Evolutionary conservation across 2,888 invertebrate genomes (phyloP).

Genomic region (Pelosia muscerda): DNA sequence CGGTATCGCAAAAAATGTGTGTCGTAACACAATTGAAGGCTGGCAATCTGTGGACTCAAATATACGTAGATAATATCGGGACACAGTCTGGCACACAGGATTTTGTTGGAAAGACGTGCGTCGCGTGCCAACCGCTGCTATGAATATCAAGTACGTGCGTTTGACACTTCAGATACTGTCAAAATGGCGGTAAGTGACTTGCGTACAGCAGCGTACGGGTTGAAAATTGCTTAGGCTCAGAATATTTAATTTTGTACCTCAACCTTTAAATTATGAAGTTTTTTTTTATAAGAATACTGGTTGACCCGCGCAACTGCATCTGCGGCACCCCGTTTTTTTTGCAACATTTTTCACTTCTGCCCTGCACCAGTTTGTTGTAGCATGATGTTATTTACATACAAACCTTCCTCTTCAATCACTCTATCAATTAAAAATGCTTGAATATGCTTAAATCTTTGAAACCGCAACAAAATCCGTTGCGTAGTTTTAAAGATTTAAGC

Average conservation of each 20-base stretch:
- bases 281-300: no score
- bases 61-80: constrained; percentile 53
- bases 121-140: constrained; percentile 51
- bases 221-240: constrained; percentile 7
- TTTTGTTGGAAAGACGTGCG: constrained; percentile 57
- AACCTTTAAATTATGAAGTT: constrained; percentile 41
- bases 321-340: no score
- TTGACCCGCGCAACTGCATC: no score
- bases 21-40: constrained; percentile 45
- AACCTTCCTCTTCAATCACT: no score
- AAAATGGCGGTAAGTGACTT: constrained; percentile 51
- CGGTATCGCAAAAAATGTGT: constrained; percentile 42
- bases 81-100: constrained; percentile 46
- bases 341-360: no score
- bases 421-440: no score
- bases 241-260: constrained; percentile 4
- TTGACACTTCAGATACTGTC: constrained; percentile 56
- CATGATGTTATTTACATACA: no score
- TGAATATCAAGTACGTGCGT: constrained; percentile 64
- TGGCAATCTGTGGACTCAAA: constrained; percentile 46
- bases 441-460: no score
- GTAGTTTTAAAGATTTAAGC: no score
- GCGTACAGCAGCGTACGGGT: constrained; percentile 27
- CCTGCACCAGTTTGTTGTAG: no score
- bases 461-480: no score